Conservation (phyloP, 92 coral and sea anemone species). For the Umimayanthus kanabou region DNA sequence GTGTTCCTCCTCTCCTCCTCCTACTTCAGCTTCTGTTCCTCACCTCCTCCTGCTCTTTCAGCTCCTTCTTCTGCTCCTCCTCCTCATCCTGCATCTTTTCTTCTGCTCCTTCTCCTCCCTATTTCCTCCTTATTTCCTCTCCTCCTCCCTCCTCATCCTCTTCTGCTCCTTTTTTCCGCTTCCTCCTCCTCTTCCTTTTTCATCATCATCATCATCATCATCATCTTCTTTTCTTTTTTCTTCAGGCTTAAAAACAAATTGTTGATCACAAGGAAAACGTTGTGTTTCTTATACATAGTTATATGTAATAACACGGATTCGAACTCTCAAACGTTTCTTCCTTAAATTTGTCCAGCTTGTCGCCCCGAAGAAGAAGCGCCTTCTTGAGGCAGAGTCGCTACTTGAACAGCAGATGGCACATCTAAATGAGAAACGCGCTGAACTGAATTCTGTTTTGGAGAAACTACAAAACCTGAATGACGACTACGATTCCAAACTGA, state of each 20-base stretch:
- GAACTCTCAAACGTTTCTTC: not conserved
- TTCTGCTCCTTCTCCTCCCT: no score
- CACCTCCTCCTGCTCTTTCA: no score
- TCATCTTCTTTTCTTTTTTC: not conserved
- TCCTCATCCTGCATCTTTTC: no score
- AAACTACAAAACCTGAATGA: conserved; percentile 92
- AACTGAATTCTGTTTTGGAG: conserved; percentile 86
- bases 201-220: no score
- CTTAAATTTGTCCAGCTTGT: conserved; percentile 65
- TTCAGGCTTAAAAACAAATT: no score
- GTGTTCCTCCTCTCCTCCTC: no score
- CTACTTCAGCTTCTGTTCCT: no score
- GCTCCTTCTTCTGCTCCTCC: no score
- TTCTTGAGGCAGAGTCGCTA: conserved; percentile 79
- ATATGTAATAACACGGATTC: not conserved
- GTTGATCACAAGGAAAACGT: not conserved
- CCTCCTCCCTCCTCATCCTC: not conserved
- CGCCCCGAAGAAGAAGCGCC: conserved; percentile 92
- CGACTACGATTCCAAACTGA: conserved; percentile 82
- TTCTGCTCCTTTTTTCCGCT: not conserved
- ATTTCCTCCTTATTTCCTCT: no score
- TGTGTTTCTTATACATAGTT: no score
- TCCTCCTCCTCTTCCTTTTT: not conserved
- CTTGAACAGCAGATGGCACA: conserved; percentile 87
- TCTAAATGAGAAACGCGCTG: conserved; percentile 85